These are phyloP conservation scores for Syritta pipiens DNA, from an alignment of 2,888 invertebrate genomes.

Conservation along the genomic window DNA sequence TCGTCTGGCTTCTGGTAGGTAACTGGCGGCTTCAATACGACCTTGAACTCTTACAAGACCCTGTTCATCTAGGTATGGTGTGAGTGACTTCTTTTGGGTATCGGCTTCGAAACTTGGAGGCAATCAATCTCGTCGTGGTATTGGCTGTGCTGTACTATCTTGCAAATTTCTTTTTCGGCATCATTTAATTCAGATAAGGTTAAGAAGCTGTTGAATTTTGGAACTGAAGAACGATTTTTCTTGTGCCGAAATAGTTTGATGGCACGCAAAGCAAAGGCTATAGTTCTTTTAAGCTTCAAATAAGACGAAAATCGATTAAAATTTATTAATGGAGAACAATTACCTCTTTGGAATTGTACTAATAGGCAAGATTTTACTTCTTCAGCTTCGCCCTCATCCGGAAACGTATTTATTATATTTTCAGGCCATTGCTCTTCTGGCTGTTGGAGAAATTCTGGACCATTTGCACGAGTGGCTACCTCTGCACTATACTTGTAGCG, in stretches of 20 bases:
- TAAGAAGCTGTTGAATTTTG: background rate
- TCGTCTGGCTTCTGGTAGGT: conserved; percentile 30
- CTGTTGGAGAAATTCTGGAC: conserved; percentile 34
- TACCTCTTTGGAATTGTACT: background rate
- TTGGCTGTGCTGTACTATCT: conserved; percentile 2
- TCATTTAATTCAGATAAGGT: conserved; percentile 3
- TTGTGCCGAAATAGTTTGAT: background rate
- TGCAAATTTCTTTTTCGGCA: conserved; percentile 19
- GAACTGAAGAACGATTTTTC: background rate
- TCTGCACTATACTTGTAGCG: conserved; percentile 69
- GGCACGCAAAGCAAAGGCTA: conserved; percentile 11
- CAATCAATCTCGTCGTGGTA: conserved; percentile 1
- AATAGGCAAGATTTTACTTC: conserved; percentile 16
- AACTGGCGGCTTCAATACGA: conserved; percentile 34
- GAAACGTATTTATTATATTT: background rate
- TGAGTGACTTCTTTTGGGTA: conserved; percentile 10
- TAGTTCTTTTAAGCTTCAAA: conserved; percentile 26
- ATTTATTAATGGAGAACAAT: background rate
- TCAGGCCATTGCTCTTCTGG: conserved; percentile 30
- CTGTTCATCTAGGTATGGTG: conserved; percentile 26
- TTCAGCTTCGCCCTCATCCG: conserved; percentile 7
- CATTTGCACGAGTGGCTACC: conserved; percentile 59
- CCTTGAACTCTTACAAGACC: conserved; percentile 28
- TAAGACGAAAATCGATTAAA: conserved; percentile 35
- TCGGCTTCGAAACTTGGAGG: background rate